These are phyloP conservation scores for Orchestes rusci DNA, from an alignment of 2,888 invertebrate species.

Conservation along the genomic window DNA sequence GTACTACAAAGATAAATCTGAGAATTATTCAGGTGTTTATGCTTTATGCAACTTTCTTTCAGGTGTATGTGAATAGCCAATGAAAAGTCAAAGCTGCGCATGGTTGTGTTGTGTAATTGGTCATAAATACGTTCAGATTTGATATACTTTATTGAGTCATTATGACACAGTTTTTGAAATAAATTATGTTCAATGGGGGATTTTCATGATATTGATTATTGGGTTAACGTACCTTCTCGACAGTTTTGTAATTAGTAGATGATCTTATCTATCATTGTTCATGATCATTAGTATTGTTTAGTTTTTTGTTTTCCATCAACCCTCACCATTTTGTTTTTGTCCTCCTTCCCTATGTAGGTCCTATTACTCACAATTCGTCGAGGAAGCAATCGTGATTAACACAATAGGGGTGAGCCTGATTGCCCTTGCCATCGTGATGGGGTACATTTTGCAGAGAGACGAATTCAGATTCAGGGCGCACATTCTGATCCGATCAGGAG, in stretches of 20 bases:
- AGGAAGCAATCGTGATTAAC: constrained; percentile 64
- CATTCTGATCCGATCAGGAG: constrained; percentile 52
- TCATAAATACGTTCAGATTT: no score
- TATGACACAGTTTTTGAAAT: no score
- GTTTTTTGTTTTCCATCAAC: constrained; percentile 1
- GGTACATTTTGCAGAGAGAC: constrained; percentile 57
- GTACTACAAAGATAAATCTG: no score
- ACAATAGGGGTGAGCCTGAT: constrained; percentile 59
- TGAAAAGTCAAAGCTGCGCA: constrained; percentile 12
- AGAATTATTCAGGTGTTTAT: no score
- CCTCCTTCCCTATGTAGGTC: constrained; percentile 24
- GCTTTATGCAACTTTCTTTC: constrained; percentile 14
- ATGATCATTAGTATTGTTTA: constrained; percentile 2
- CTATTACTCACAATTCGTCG: constrained; percentile 51
- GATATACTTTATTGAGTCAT: no score
- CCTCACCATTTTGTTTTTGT: constrained; percentile 2
- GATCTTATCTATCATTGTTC: constrained; percentile 3
- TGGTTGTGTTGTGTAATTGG: neutral
- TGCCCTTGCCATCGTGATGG: constrained; percentile 57
- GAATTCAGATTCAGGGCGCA: constrained; percentile 49
- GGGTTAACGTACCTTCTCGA: no score
- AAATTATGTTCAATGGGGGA: no score
- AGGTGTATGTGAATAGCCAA: constrained; percentile 8
- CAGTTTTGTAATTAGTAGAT: no score
- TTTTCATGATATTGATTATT: no score